Base-by-base conservation (phyloP, 1,140 invertebrate species). In the Agraylea sexmaculata region DNA sequence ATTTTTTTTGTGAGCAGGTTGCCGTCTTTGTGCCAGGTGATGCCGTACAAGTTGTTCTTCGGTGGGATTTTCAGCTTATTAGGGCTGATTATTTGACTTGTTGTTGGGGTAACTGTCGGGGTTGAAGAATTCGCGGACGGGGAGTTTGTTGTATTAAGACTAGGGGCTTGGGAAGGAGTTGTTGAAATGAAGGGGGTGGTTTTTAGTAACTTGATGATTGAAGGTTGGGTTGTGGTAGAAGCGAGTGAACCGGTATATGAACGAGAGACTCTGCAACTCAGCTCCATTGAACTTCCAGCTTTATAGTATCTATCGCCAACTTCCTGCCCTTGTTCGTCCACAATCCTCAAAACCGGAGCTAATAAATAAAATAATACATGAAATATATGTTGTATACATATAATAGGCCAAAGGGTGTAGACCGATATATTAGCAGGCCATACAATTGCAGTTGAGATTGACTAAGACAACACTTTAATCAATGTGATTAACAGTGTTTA, bases 261-360 rank as follows among this genome's bases (percentile, higher is more conserved):
- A 11, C 58, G 46, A 0, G 72, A 72, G 36, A 64, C 57, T 42
- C 66, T 56, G 54, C 78, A 82, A 18, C 75, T 73, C 42, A 82
- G 61, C 57, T 80, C 77, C 45, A 82, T 71, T n/a, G 72, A 70
- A 53, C 77, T 80, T 15, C 78, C 78, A 12, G 73, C 72, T 60
- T 79, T 80, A 62, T 80, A 81, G 58, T 79, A 80, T 43, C 77
- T 63, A 56, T 81, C 77, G 41, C 73, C 71, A 30, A 78, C 68
- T 51, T 71, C 71, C 42, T 78, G 69, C 27, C 72, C 69, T 45
- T 74, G 71, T 52, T 80, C 78, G 47, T 78, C 77, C 23, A 77
- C 70, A 51, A 81, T 76, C 43, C 66, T 68, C 38, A 81, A 58
- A 43, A 77, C 71, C 20, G 76, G 77, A 45, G 77, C 78, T 76